Conservation (phyloP, 1,140 invertebrate genomes). For the Pogonus chalceus region DNA sequence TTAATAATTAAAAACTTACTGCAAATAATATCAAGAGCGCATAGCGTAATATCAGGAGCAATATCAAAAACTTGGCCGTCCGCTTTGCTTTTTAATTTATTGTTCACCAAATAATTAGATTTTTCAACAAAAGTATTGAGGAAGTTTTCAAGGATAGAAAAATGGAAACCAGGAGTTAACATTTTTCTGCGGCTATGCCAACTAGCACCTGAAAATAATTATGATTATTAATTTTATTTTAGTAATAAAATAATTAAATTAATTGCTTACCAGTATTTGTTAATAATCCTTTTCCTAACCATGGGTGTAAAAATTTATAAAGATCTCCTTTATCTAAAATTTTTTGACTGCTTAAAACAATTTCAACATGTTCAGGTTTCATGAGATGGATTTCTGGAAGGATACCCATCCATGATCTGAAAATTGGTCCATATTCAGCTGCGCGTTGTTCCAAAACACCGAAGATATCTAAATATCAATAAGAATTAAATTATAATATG, state of each 20-base stretch:
- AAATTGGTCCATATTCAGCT: too few relatives aligned
- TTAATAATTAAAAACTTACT: constrained; percentile 45
- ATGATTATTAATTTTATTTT: not conserved
- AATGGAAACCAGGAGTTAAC: constrained; percentile 80
- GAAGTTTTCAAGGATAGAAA: constrained; percentile 75
- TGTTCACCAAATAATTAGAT: constrained; percentile 50
- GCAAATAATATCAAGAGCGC: constrained; percentile 76
- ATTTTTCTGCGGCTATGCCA: constrained; percentile 62
- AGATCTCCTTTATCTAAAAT: too few relatives aligned
- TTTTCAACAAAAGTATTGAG: constrained; percentile 70
- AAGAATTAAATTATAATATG: constrained; percentile 51
- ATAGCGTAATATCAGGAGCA: constrained; percentile 61
- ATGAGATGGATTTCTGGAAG: too few relatives aligned
- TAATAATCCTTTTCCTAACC: constrained; percentile 64
- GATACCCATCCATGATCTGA: too few relatives aligned
- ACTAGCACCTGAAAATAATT: constrained; percentile 43
- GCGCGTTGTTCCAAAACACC: too few relatives aligned
- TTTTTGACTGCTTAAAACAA: too few relatives aligned
- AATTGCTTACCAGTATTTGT: constrained; percentile 46
- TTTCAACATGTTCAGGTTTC: too few relatives aligned
- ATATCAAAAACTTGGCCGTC: constrained; percentile 52
- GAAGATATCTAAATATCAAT: too few relatives aligned
- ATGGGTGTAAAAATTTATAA: constrained; percentile 57
- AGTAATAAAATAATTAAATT: constrained; percentile 10
- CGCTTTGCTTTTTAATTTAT: constrained; percentile 46